These are phyloP conservation scores for Agrypnus murinus DNA, from an alignment of 2,888 invertebrate species.

Conservation along the genomic window DNA sequence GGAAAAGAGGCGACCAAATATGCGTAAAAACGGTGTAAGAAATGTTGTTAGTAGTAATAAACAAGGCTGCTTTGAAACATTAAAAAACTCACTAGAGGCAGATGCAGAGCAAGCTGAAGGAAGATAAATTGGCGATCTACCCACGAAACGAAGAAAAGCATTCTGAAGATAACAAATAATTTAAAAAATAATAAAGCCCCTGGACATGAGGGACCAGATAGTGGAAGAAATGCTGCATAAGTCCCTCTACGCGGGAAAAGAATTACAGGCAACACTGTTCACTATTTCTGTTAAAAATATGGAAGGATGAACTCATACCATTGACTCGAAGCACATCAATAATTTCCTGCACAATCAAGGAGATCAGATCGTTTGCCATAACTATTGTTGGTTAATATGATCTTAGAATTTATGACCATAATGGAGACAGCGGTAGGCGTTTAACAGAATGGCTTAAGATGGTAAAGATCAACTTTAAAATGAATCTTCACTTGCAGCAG, in stretches of 20 bases:
- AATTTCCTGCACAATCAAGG: not conserved
- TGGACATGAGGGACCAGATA: slow-evolving; percentile 5
- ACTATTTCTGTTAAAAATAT: slow-evolving; percentile 6
- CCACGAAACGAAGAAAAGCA: too few species aligned
- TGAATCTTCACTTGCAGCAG: not conserved
- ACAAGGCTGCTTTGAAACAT: too few species aligned
- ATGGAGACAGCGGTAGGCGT: not conserved
- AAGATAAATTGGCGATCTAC: too few species aligned
- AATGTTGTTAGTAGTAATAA: too few species aligned
- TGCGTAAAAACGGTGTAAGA: too few species aligned
- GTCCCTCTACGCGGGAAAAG: slow-evolving; percentile 8
- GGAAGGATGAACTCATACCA: not conserved
- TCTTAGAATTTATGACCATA: not conserved
- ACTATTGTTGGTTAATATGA: not conserved
- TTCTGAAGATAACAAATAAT: too few species aligned
- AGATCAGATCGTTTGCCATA: slow-evolving; percentile 5
- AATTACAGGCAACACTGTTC: slow-evolving; percentile 1
- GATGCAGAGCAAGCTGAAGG: too few species aligned
- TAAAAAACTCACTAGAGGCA: too few species aligned
- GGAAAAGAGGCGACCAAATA: too few species aligned
- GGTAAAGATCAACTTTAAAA: not conserved
- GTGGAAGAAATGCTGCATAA: not conserved
- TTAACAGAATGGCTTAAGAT: slow-evolving; percentile 2
- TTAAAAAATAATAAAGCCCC: too few species aligned
- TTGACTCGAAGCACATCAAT: not conserved